phyloP scores from a whole-genome alignment of 1,140 invertebrate species.

The Gerris buenoi region DNA sequence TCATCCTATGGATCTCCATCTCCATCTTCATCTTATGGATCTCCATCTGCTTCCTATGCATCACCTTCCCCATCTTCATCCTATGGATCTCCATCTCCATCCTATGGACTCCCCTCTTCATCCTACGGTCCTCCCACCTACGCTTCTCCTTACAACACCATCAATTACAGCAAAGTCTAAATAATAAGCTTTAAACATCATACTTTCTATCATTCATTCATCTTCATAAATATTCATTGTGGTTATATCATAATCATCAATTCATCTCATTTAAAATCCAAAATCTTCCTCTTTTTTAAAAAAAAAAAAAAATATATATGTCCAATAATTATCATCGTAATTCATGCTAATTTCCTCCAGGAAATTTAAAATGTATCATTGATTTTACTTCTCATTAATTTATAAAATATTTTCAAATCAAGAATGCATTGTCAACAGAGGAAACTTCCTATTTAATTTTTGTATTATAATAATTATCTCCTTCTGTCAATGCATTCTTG shows the following conservation, averaged over 20 bases:
- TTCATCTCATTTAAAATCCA: not conserved
- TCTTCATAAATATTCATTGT: not conserved
- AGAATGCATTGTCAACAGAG: not conserved
- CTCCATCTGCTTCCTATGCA: not conserved
- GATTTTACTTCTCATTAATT: not conserved
- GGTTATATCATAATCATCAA: no score
- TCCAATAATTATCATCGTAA: no score
- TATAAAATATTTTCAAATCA: not conserved
- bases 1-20: not conserved
- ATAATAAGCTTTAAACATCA: not conserved
- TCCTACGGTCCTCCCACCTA: not conserved
- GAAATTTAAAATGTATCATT: not conserved
- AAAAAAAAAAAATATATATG: no score
- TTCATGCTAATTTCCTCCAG: no score
- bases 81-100: not conserved
- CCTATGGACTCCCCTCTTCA: not conserved
- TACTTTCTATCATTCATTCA: not conserved
- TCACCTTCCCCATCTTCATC: constrained; percentile 4
- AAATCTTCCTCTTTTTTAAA: no score
- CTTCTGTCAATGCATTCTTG: not conserved
- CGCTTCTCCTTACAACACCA: not conserved
- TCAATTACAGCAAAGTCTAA: not conserved
- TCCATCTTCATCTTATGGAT: not conserved
- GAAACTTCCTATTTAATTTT: not conserved
- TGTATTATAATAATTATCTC: not conserved